Evolutionary conservation across 2,888 invertebrate genomes (phyloP).

Genomic region (Chymomyza fuscimana): DNA sequence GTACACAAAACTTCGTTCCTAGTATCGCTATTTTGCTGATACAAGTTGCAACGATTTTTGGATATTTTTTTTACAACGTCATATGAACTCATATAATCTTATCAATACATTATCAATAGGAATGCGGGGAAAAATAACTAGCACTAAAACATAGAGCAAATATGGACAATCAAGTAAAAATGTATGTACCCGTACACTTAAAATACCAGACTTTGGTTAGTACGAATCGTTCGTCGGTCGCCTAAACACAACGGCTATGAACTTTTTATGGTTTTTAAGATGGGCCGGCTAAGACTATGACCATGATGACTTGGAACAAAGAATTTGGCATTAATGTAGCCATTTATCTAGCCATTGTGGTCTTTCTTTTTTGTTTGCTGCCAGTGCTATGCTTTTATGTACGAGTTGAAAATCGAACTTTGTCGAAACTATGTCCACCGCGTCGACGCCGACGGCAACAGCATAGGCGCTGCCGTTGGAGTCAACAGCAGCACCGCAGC

Average conservation of each 20-base stretch:
- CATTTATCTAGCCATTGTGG: slow-evolving; percentile 43
- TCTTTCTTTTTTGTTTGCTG: slow-evolving; percentile 53
- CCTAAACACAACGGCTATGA: not conserved
- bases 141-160: not conserved
- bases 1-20: not conserved
- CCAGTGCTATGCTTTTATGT: slow-evolving; percentile 65
- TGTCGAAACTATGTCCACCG: slow-evolving; percentile 58
- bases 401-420: slow-evolving; percentile 55
- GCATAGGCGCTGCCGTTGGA: slow-evolving; percentile 4
- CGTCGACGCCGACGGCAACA: slow-evolving; percentile 28
- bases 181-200: not conserved
- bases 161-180: not conserved
- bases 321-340: slow-evolving; percentile 43
- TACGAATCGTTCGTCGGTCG: not conserved
- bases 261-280: slow-evolving; percentile 20
- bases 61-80: not conserved
- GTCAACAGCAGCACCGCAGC: not conserved
- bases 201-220: not conserved
- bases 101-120: slow-evolving; percentile 16
- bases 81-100: slow-evolving; percentile 13
- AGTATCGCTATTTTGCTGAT: not conserved
- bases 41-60: not conserved
- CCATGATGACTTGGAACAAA: slow-evolving; percentile 38
- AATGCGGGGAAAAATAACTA: not conserved
- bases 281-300: slow-evolving; percentile 39